Percentiles rank a stretch among this genome's conserved stretches.
Conservation (phyloP, 35 echinoderm and acorn worm species). For the Strongylocentrotus purpuratus region DNA sequence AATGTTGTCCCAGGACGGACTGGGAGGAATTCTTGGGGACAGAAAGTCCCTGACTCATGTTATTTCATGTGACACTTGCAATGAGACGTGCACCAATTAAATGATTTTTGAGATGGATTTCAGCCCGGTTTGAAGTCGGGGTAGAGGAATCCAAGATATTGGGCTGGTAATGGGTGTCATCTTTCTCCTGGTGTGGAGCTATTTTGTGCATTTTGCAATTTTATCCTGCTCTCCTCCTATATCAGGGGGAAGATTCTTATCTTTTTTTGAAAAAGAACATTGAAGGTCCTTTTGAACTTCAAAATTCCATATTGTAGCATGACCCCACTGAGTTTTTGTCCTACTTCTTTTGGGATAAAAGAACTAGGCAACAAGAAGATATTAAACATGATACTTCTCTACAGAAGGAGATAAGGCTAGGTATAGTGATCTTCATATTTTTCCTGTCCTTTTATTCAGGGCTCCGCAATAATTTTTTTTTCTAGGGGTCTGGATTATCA, state of each 20-base stretch:
- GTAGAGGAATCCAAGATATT: conserved; percentile 15
- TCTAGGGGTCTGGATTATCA: no score
- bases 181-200: conserved; percentile 2
- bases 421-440: no score
- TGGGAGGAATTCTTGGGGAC: not conserved
- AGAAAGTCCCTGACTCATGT: conserved; percentile 10
- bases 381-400: not conserved
- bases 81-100: conserved; percentile 1
- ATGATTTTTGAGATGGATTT: conserved; percentile 20
- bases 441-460: no score
- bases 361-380: not conserved
- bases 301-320: not conserved
- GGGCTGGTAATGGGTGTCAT: conserved; percentile 32
- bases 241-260: not conserved
- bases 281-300: not conserved
- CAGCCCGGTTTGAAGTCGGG: not conserved
- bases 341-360: not conserved
- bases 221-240: not conserved
- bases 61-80: conserved; percentile 33
- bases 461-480: no score
- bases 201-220: conserved; percentile 14
- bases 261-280: not conserved
- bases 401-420: not conserved
- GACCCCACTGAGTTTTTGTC: not conserved
- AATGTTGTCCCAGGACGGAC: not conserved